These are phyloP conservation scores for Luperina nickerlii DNA, from an alignment of 2,888 invertebrate genomes.

Conservation along the genomic window DNA sequence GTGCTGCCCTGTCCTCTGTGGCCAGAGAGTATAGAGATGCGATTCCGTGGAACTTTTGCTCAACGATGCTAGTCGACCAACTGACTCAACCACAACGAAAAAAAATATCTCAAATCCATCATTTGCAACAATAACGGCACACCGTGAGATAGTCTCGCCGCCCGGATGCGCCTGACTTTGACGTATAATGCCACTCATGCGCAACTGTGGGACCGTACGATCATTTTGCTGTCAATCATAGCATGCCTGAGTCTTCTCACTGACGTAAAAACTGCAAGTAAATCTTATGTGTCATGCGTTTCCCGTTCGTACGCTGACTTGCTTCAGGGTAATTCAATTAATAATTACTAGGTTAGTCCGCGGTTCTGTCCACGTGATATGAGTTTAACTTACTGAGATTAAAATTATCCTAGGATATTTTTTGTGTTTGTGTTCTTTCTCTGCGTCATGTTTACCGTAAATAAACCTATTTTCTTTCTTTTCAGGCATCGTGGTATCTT, in stretches of 20 bases:
- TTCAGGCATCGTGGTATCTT: not conserved
- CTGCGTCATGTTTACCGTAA: no score
- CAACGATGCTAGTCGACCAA: not conserved
- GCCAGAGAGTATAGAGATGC: not conserved
- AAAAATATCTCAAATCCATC: conserved; percentile 48
- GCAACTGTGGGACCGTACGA: conserved; percentile 63
- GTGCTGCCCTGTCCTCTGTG: not conserved
- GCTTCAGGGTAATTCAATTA: conserved; percentile 32
- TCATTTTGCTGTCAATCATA: conserved; percentile 68
- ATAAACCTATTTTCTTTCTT: no score
- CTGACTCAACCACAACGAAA: not conserved
- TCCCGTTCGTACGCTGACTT: conserved; percentile 46
- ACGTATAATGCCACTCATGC: conserved; percentile 64
- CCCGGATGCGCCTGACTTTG: conserved; percentile 67
- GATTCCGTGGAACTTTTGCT: not conserved
- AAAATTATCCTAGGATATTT: not conserved
- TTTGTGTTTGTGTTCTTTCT: no score
- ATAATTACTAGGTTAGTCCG: conserved; percentile 32
- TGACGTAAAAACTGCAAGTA: conserved; percentile 61
- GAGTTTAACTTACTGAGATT: not conserved
- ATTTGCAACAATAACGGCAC: conserved; percentile 53
- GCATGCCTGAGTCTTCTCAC: conserved; percentile 50
- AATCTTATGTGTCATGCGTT: conserved; percentile 56
- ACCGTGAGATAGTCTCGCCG: conserved; percentile 65
- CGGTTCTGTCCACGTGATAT: conserved; percentile 8